Percentiles rank a stretch among this genome's conserved stretches.
Evolutionary conservation across 2,888 invertebrate species (phyloP).

Genomic region (Plebejus anna): DNA sequence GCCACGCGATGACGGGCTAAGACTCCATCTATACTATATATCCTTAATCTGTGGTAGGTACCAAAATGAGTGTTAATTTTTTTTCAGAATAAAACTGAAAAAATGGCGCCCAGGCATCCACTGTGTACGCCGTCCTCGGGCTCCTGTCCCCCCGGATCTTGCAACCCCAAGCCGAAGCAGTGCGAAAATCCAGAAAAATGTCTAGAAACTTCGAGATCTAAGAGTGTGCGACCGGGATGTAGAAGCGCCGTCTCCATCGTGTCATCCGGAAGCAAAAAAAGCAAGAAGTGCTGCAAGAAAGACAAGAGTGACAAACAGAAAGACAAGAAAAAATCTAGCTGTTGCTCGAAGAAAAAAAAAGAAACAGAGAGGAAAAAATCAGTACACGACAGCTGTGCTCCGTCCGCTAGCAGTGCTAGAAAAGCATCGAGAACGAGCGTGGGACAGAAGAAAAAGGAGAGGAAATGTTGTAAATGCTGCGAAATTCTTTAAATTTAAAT

Average conservation of each 20-base stretch:
- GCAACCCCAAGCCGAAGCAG: constrained; percentile 63
- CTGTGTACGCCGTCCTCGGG: constrained; percentile 62
- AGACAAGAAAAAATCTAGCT: constrained; percentile 2
- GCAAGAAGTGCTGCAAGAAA: not conserved
- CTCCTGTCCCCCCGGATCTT: constrained; percentile 60
- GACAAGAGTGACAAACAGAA: not conserved
- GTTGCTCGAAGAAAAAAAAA: constrained; percentile 1
- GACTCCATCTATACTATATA: constrained; percentile 36
- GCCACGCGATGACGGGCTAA: too few relatives aligned
- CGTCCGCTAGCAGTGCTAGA: constrained; percentile 34
- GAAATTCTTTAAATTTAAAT: constrained; percentile 41
- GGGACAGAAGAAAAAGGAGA: constrained; percentile 45
- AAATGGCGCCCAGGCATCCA: constrained; percentile 65
- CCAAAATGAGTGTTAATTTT: not conserved
- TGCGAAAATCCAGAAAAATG: constrained; percentile 64
- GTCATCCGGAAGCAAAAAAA: constrained; percentile 51
- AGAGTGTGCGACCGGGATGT: constrained; percentile 53
- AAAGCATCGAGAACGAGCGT: constrained; percentile 44
- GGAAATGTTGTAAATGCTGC: constrained; percentile 37
- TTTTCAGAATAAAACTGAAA: constrained; percentile 48
- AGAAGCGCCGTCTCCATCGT: constrained; percentile 65
- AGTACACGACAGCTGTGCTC: constrained; percentile 53
- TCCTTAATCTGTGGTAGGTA: not conserved
- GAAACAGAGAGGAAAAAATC: constrained; percentile 48
- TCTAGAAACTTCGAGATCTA: constrained; percentile 53